Base-by-base conservation (phyloP, 2,113 vertebrate genomes). In the Oncorhynchus gorbuscha region DNA sequence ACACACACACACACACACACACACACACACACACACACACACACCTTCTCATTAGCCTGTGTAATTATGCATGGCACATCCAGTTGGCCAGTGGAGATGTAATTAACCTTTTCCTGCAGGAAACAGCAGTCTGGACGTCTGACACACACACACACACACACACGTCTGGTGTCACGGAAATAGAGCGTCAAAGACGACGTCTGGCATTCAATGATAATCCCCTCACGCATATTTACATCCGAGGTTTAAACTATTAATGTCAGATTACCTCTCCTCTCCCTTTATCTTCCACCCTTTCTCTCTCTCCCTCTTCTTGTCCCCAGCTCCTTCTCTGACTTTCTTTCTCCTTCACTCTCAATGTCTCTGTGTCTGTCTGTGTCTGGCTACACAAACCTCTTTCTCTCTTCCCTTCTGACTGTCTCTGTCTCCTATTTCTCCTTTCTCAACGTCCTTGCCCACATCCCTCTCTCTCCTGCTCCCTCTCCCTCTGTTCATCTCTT, bases 101-200 rank as follows among this genome's bases (percentile, higher is more conserved):
- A 93, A 94, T 94, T 93, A 94, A 94, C 92, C 92, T 94, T 91
- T 93, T 91, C 89, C 89, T 91, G 88, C 89, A 92, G 92, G 90
- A 94, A 93, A 92, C 90, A 91, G 89, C 90, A 91, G 91, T 89
- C 88, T 88, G 88, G 81, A 81, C 86, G 85, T 87, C 86, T 83
- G 85, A 81, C 85, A 6, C 32, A 5, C 32, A 5, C 32, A 5
- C 32, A 5, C 30, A 32, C 32, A 45, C 39, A 45, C 39, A 45
- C 39, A 45, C 39, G 8, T 45, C 39, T 55, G 14, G 13, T 55
- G 49, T 55, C 49, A 55, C 0, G 49, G 49, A 55, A 55, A 55
- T 18, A 18, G 16, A 55, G 49, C 14, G 3, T 13, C 49, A 51
- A 51, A 51, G 49, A 55, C 49, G 16, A 14, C 14, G 14, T 14